A percentile compares a stretch with the other conserved stretches of the same genome.
These are phyloP conservation scores for Gambelia wislizenii DNA, from an alignment of 2,797 vertebrate genomes.

Conservation along the genomic window DNA sequence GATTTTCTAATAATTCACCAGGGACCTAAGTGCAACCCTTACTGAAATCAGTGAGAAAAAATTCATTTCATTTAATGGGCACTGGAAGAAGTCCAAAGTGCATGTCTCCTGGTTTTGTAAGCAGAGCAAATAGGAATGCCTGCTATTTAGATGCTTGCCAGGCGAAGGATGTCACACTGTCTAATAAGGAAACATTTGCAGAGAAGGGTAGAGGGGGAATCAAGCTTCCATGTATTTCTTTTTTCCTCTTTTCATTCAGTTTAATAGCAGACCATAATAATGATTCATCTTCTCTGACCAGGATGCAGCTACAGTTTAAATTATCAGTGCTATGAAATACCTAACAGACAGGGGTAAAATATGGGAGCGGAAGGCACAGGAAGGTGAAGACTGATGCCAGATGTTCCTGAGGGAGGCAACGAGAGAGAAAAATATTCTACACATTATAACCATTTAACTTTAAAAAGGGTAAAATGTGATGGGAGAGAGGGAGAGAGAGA, in stretches of 20 bases:
- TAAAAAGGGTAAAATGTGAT: not conserved
- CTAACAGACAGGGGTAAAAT: constrained; percentile 62
- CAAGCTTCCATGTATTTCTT: not conserved
- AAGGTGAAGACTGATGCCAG: constrained; percentile 52
- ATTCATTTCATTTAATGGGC: not conserved
- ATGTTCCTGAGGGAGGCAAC: constrained; percentile 45
- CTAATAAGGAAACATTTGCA: constrained; percentile 28
- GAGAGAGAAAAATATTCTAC: constrained; percentile 49
- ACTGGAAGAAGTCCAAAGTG: constrained; percentile 2
- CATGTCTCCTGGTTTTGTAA: constrained; percentile 48
- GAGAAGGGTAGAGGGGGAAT: not conserved
- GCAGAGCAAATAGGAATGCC: constrained; percentile 43
- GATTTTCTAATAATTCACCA: constrained; percentile 29
- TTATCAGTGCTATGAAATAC: constrained; percentile 42
- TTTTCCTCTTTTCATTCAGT: constrained; percentile 33
- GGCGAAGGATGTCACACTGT: not conserved
- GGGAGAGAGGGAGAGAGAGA: no score
- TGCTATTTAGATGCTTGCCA: constrained; percentile 28
- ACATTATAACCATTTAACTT: constrained; percentile 51
- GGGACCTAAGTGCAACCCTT: constrained; percentile 13
- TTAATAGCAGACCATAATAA: constrained; percentile 37
- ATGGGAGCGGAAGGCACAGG: constrained; percentile 48
- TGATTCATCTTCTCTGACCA: constrained; percentile 18
- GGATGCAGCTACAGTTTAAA: constrained; percentile 41
- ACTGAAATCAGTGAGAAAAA: constrained; percentile 24